Evolutionary conservation across 2,888 invertebrate genomes (phyloP), one percentile per base, ranked within the genome.

Genomic region (Cerceris rybyensis): DNA sequence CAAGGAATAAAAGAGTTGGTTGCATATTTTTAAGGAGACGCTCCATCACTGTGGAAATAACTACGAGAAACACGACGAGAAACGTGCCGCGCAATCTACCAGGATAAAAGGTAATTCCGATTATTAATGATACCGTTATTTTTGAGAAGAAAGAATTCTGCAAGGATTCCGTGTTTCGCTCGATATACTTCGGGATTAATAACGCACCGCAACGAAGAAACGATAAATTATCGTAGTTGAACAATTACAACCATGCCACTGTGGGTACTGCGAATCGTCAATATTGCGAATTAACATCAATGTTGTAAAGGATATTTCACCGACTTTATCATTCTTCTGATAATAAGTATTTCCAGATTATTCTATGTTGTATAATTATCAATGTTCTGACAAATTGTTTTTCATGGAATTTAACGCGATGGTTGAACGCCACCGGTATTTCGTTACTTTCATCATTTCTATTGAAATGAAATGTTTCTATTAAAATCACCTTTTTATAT

Each of bases 71-170:
- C 58, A 39, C 55, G 66, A 75, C 73, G 69, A 46, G 58, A 69
- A 70, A 43, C 75, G 72, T 60, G 70, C 75, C 65, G 75, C 66
- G 82, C 76, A 81, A 87, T 84, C 77, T 80, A 76, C 77, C 67
- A 66, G 78, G 82, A 83, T 84, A 80, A 85, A 81, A 80, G 83
- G 83, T 86, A 87, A 87, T 85, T 87, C 82, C 81, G 84, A 86
- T 88, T 89, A 88, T 86, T 86, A 87, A 88, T 87, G 85, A 86
- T 78, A 74, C 83, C 65, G 70, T 78, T 78, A 78, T 71, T 83
- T 81, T 76, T 65, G 72, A 79, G 74, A 72, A 61, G 61, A 69
- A 83, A 83, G 85, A 85, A 87, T 88, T 82, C 80, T 80, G 69
- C 74, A 77, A 85, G 82, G 83, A 83, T 84, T 78, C 75, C 67